Conservation (phyloP, 37 sponge, comb jelly and placozoan genomes). For the Lycopodina hypogea region DNA sequence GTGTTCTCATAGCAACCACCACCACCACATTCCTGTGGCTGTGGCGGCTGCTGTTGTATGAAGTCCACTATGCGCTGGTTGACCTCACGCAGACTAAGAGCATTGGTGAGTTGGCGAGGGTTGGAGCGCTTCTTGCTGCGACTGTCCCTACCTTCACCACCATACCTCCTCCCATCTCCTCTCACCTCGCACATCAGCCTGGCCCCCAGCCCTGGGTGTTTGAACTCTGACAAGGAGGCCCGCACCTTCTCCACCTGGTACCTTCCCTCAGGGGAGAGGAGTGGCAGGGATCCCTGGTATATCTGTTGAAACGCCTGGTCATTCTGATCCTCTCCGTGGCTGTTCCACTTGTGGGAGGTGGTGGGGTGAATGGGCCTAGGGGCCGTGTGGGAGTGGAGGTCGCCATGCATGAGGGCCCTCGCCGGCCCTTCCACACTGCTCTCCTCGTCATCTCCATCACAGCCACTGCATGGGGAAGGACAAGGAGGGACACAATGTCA, state of each 20-base stretch:
- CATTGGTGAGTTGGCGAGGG: background rate
- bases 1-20: background rate
- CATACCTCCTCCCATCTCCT: background rate
- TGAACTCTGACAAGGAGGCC: constrained; percentile 26
- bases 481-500: background rate
- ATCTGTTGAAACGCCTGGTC: constrained; percentile 21
- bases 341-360: constrained; percentile 11
- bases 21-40: no score
- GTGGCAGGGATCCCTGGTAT: constrained; percentile 21
- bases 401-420: background rate
- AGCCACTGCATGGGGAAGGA: constrained; percentile 32
- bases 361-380: background rate
- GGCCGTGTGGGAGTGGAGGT: no score
- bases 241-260: background rate
- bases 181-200: no score
- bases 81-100: constrained; percentile 38
- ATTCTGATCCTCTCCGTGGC: background rate
- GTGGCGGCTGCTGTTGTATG: constrained; percentile 2
- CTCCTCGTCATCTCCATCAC: constrained; percentile 84
- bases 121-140: constrained; percentile 30
- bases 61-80: constrained; percentile 41
- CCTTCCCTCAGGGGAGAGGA: constrained; percentile 20
- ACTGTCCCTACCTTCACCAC: background rate
- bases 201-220: constrained; percentile 25
- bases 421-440: constrained; percentile 56